Conservation (phyloP, 2,113 vertebrate genomes). For the Prunella himalayana region DNA sequence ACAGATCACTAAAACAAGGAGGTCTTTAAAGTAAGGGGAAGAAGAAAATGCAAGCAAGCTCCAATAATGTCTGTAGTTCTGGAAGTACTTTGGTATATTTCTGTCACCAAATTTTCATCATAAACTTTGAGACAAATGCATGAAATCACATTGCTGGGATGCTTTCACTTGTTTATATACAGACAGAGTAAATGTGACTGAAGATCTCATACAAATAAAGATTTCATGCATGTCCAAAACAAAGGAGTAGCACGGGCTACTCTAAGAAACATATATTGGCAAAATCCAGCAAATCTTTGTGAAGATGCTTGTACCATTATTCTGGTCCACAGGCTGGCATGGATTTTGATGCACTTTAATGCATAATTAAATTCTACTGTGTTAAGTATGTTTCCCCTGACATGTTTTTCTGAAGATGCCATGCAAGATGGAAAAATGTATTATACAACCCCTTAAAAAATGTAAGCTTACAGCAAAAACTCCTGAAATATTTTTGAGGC, state of each 20-base stretch:
- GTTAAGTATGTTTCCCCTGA: not conserved
- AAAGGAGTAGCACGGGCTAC: not conserved
- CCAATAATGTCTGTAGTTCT: not conserved
- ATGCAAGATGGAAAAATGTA: not conserved
- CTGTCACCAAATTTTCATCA: not conserved
- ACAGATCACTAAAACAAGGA: not conserved
- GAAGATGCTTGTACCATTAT: not conserved
- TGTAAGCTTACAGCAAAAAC: not conserved
- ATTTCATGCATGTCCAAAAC: not conserved
- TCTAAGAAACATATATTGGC: not conserved
- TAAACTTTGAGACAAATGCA: not conserved
- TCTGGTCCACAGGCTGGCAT: not conserved
- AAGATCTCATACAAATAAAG: not conserved
- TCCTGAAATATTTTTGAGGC: not conserved
- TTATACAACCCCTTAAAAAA: not conserved
- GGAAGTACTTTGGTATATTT: not conserved
- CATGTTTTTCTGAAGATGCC: not conserved
- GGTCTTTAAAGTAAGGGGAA: not conserved
- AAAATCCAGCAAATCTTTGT: not conserved
- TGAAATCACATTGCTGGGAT: not conserved
- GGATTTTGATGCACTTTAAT: not conserved
- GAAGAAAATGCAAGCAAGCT: not conserved
- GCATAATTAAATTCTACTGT: not conserved
- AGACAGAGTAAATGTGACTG: not conserved
- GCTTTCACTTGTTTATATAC: not conserved